Base-by-base conservation (phyloP, 1,140 invertebrate genomes). In the Anadara kagoshimensis region DNA sequence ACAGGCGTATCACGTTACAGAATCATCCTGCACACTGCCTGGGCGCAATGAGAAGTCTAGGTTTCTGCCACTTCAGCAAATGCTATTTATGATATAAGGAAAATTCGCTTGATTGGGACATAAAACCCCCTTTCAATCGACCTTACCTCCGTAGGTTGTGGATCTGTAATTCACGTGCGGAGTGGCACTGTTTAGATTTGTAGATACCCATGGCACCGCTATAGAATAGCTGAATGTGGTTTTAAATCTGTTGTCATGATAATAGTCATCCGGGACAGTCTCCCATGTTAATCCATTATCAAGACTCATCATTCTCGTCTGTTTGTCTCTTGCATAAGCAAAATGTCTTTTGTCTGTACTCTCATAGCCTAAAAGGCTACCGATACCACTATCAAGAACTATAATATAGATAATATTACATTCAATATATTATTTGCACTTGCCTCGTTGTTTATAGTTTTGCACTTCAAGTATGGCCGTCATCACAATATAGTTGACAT, bases 141-240 rank as follows among this genome's bases (percentile, higher is more conserved):
- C 20, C 68, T 65, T 44, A 81, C 79, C 79, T 75, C 79, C 79
- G 74, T 75, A 81, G 18, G 16, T 54, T 20, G 44, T 49, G 1
- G 65, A 29, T 53, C 43, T 41, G 36, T 71, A 72, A 29, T 45
- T 45, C 0, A 58, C 18, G 20, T 73, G 36, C 20, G 75, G 75
- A 8, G 45, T 49, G 16, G 62, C 61, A 1, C 36, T 12, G 5
- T 62, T 53, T 24, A 57, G 18, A 24, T 59, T 53, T 29, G 47
- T 73, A 12, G 67, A 44, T n/a, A 47, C 22, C 79, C 77, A 79
- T 53, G 71, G 71, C 14, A 81, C 77, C 7, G 54, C 20, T 51
- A 66, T 72, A 12, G 69, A 24, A 41, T 26, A 43, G 5, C 0
- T 29, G 29, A 72, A 73, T 22, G 61, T 49, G 5, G 62, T 0